A percentile compares a stretch with the other conserved stretches of the same genome.
These are phyloP conservation scores for Henicopernis longicauda DNA, from an alignment of 2,113 vertebrate genomes.

Conservation along the genomic window DNA sequence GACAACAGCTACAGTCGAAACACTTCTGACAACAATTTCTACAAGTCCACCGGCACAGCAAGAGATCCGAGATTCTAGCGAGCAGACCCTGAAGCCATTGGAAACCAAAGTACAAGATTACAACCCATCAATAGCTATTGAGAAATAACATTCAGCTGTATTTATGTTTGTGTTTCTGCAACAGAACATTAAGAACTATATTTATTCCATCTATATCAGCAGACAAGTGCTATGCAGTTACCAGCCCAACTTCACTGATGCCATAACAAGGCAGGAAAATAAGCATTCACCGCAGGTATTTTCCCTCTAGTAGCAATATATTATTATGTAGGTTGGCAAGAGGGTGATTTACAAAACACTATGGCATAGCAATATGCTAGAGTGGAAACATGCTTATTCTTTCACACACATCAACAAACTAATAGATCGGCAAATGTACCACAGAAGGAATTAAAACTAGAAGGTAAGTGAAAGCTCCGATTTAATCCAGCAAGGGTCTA, in stretches of 20 bases:
- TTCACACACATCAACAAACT: conserved; percentile 20
- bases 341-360: conserved; percentile 42
- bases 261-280: conserved; percentile 36
- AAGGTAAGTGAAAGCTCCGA: not conserved
- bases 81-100: conserved; percentile 79
- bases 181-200: conserved; percentile 24
- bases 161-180: conserved; percentile 27
- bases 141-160: conserved; percentile 46
- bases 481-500: not conserved
- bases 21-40: conserved; percentile 83
- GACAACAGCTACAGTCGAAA: conserved; percentile 85
- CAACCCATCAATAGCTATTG: conserved; percentile 21
- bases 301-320: conserved; percentile 6
- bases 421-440: not conserved
- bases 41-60: conserved; percentile 86
- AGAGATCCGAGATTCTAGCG: conserved; percentile 82
- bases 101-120: conserved; percentile 61
- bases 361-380: conserved; percentile 3
- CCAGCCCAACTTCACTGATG: conserved; percentile 2
- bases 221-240: conserved; percentile 7
- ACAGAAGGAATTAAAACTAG: conserved; percentile 1
- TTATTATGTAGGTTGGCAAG: conserved; percentile 38
- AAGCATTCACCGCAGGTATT: conserved; percentile 64
- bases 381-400: conserved; percentile 17
- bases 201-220: conserved; percentile 53